Percentiles rank a stretch among this genome's conserved stretches.
phyloP scores from a whole-genome alignment of 2,888 invertebrate species.

The Mamestra brassicae region DNA sequence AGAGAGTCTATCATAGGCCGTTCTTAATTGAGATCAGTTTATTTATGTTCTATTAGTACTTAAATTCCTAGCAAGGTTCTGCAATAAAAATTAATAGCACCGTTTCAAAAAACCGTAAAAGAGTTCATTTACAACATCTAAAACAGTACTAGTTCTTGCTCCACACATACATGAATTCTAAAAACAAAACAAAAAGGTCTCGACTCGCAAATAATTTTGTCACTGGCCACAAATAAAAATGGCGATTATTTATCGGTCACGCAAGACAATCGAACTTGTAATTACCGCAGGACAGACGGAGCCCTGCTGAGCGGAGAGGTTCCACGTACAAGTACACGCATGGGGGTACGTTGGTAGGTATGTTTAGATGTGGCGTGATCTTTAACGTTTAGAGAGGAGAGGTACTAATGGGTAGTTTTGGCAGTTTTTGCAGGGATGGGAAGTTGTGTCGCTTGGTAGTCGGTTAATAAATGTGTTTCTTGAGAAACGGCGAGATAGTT shows the following conservation, averaged over 20 bases:
- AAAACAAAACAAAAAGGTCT: constrained; percentile 40
- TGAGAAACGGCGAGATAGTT: too few relatives aligned
- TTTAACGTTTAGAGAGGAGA: constrained; percentile 29
- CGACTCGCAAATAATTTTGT: constrained; percentile 73
- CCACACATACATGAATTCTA: not conserved
- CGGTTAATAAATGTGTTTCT: too few relatives aligned
- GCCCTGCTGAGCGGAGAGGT: constrained; percentile 66
- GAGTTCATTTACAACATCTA: not conserved
- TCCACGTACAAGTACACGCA: constrained; percentile 55
- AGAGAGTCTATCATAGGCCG: too few relatives aligned
- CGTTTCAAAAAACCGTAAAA: not conserved
- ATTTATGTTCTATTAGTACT: too few relatives aligned
- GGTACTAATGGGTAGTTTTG: constrained; percentile 25
- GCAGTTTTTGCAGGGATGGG: not conserved
- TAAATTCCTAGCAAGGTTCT: too few relatives aligned
- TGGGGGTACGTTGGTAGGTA: constrained; percentile 27
- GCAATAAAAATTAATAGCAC: too few relatives aligned
- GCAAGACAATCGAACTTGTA: constrained; percentile 79
- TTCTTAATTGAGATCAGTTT: too few relatives aligned
- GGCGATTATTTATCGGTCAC: constrained; percentile 76
- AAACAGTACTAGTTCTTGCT: not conserved
- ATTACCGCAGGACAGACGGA: constrained; percentile 80
- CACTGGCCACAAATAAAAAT: constrained; percentile 75
- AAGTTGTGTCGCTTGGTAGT: not conserved
- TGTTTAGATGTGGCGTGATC: constrained; percentile 24